Conservation (phyloP, 2,113 vertebrate genomes). For the Rhipidura dahli region DNA sequence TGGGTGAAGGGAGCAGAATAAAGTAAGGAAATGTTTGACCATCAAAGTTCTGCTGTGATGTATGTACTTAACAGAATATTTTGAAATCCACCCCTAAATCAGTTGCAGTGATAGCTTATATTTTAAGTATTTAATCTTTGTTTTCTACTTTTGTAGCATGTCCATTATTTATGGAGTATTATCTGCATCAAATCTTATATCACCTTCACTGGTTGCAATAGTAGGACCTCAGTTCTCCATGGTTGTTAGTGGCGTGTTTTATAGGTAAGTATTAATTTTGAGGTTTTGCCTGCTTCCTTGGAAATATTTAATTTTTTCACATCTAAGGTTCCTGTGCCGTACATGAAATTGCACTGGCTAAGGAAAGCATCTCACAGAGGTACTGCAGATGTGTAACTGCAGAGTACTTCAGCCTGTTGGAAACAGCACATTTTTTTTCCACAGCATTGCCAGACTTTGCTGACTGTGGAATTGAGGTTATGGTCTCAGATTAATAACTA, state of each 20-base stretch:
- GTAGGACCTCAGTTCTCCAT: conserved; percentile 90
- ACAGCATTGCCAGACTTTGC: neutral
- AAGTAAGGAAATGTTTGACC: neutral
- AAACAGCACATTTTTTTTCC: neutral
- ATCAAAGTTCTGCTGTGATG: neutral
- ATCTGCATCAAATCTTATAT: conserved; percentile 92
- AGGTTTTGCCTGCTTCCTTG: neutral
- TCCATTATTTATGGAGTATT: conserved; percentile 96
- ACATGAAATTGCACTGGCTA: neutral
- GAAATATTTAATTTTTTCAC: neutral
- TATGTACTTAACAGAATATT: neutral
- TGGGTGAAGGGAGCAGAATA: neutral
- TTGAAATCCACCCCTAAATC: neutral
- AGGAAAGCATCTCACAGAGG: neutral
- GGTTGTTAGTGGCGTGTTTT: conserved; percentile 90
- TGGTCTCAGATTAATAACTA: neutral
- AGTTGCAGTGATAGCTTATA: neutral
- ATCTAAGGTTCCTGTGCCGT: neutral
- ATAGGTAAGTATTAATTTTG: conserved; percentile 81
- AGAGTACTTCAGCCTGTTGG: neutral
- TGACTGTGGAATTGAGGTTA: neutral
- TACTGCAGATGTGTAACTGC: neutral
- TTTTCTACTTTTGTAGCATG: conserved; percentile 77
- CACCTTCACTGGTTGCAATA: conserved; percentile 89
- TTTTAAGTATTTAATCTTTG: neutral